phyloP scores from a whole-genome alignment of 37 sponge, comb jelly and placozoan genomes.

The Halichondria panicea region DNA sequence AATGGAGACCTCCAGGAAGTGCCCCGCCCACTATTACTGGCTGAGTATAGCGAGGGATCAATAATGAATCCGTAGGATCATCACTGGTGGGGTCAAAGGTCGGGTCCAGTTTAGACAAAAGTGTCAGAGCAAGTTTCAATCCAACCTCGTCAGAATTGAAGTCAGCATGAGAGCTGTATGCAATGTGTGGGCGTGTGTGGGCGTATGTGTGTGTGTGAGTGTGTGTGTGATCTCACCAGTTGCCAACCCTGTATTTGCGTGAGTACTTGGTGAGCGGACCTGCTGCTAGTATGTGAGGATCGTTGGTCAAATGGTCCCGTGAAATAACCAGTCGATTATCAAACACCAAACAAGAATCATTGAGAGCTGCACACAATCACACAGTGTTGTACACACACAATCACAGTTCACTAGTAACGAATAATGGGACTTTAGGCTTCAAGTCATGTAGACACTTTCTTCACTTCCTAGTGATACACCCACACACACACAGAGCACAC shows the following conservation, averaged over 20 bases:
- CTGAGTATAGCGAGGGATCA: constrained; percentile 18
- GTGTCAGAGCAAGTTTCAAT: constrained; percentile 44
- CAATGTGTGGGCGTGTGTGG: background rate
- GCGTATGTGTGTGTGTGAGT: background rate
- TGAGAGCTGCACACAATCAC: constrained; percentile 65
- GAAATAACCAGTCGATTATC: constrained; percentile 90
- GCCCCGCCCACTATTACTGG: too few species aligned
- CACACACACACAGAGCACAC: too few species aligned
- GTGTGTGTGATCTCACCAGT: constrained; percentile 48
- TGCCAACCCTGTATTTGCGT: constrained; percentile 72
- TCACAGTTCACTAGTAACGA: too few species aligned
- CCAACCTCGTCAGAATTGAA: constrained; percentile 82
- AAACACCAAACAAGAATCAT: constrained; percentile 94
- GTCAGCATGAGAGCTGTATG: constrained; percentile 64
- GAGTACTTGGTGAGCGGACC: constrained; percentile 96
- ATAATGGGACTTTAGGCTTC: too few species aligned
- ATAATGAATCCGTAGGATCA: background rate
- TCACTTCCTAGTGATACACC: too few species aligned
- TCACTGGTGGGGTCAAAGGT: background rate
- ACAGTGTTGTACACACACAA: background rate
- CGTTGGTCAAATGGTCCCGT: constrained; percentile 80
- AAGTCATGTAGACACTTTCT: too few species aligned
- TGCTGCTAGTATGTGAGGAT: constrained; percentile 85
- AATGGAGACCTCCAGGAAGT: too few species aligned
- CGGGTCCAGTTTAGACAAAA: constrained; percentile 52